Percentiles rank a stretch among this genome's conserved stretches.
These are phyloP conservation scores for Nyctalus aviator DNA, from an alignment of 2,797 vertebrate genomes.

Conservation along the genomic window DNA sequence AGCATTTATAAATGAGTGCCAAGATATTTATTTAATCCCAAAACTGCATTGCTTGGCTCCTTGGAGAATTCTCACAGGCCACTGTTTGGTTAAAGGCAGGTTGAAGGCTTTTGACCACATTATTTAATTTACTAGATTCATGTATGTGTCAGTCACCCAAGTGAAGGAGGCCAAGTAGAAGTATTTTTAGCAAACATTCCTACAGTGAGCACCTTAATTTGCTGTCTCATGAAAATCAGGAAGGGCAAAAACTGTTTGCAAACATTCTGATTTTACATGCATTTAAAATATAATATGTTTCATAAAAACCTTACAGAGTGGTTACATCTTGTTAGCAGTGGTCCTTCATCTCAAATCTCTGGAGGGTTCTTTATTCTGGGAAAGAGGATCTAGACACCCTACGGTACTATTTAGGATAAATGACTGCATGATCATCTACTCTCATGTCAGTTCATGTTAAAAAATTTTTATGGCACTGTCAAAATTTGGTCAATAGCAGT, in stretches of 20 bases:
- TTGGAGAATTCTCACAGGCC: constrained; percentile 30
- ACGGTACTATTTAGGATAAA: constrained; percentile 59
- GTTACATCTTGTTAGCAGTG: constrained; percentile 45
- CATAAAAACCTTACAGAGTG: background rate
- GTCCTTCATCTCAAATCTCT: constrained; percentile 41
- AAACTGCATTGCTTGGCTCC: background rate
- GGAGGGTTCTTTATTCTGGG: constrained; percentile 63
- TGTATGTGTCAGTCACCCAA: constrained; percentile 78
- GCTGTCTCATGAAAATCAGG: constrained; percentile 57
- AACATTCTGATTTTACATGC: constrained; percentile 62
- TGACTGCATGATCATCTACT: constrained; percentile 60
- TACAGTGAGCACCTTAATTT: constrained; percentile 66
- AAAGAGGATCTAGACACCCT: constrained; percentile 43
- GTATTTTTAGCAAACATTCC: constrained; percentile 70
- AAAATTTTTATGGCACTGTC: constrained; percentile 75
- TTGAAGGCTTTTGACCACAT: constrained; percentile 77
- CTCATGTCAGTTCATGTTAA: constrained; percentile 73
- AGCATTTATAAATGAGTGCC: constrained; percentile 6
- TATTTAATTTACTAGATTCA: constrained; percentile 82
- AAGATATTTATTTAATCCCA: constrained; percentile 66
- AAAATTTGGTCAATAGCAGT: constrained; percentile 78
- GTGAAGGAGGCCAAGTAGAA: constrained; percentile 77
- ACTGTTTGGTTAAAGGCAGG: constrained; percentile 63
- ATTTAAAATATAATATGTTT: constrained; percentile 72
- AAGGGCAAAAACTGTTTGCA: constrained; percentile 7